Conservation (phyloP, 2,888 invertebrate species). For the Agrotis ipsilon region DNA sequence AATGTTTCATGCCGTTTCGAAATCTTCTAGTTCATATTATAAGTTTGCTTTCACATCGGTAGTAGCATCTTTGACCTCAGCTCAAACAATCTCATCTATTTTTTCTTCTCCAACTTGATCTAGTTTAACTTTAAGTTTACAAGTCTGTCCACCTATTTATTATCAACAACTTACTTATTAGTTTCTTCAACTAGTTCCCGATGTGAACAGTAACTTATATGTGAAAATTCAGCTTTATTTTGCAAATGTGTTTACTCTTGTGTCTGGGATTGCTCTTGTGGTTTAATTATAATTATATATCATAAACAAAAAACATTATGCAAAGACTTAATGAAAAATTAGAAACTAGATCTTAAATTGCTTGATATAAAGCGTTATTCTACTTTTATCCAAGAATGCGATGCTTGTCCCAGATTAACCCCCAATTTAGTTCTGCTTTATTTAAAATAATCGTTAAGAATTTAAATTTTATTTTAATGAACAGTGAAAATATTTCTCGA, state of each 20-base stretch:
- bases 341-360: slow-evolving; percentile 69
- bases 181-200: slow-evolving; percentile 34
- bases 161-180: neutral
- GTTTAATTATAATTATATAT: slow-evolving; percentile 52
- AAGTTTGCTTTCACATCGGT: slow-evolving; percentile 74
- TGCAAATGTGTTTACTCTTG: slow-evolving; percentile 78
- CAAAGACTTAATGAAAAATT: slow-evolving; percentile 57
- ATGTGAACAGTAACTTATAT: slow-evolving; percentile 70
- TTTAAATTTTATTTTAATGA: slow-evolving; percentile 9
- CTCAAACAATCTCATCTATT: neutral
- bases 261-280: slow-evolving; percentile 78
- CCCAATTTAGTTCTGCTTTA: slow-evolving; percentile 72
- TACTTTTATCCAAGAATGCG: slow-evolving; percentile 80
- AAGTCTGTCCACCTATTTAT: neutral
- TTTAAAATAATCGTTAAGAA: slow-evolving; percentile 37
- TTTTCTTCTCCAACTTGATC: neutral
- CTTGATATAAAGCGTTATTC: slow-evolving; percentile 66
- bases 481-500: slow-evolving; percentile 1
- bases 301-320: slow-evolving; percentile 54
- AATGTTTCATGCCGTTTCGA: slow-evolving; percentile 74
- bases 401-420: slow-evolving; percentile 77
- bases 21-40: slow-evolving; percentile 71
- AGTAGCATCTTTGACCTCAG: neutral
- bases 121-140: neutral
- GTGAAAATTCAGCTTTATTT: slow-evolving; percentile 75